Evolutionary conservation across 2,888 invertebrate genomes (phyloP).

Genomic region (Campoplex nolae): DNA sequence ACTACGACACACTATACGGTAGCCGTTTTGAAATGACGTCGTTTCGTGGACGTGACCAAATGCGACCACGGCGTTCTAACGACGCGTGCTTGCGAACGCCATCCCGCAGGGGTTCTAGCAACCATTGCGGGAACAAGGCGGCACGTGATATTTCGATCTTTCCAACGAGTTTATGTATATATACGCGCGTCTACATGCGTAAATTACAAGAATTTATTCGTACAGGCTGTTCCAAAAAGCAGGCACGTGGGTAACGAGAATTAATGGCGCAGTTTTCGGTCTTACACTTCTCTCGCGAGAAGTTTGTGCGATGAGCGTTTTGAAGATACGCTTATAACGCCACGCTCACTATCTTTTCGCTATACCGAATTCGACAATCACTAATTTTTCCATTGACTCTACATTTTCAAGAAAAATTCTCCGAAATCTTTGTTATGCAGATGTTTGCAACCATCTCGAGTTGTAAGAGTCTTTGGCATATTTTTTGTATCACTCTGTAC

Average conservation of each 20-base stretch:
- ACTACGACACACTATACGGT: constrained; percentile 22
- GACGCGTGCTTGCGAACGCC: constrained; percentile 49
- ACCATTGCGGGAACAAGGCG: constrained; percentile 29
- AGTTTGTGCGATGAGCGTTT: neutral
- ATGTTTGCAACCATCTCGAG: neutral
- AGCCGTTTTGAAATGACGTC: constrained; percentile 59
- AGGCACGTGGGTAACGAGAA: neutral
- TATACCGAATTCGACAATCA: too few relatives aligned
- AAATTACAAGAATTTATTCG: neutral
- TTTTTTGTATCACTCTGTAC: neutral
- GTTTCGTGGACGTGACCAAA: constrained; percentile 67
- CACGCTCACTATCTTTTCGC: neutral
- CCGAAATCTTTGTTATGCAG: neutral
- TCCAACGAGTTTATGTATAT: constrained; percentile 23
- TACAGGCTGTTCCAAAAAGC: neutral
- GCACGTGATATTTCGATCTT: constrained; percentile 62
- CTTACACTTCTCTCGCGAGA: neutral
- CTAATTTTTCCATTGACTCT: neutral
- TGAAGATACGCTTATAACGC: neutral
- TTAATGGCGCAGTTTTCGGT: too few relatives aligned
- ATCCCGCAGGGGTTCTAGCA: constrained; percentile 26
- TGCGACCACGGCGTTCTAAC: constrained; percentile 56
- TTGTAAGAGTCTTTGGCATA: neutral
- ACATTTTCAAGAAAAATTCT: neutral
- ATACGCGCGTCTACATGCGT: neutral